phyloP scores from a whole-genome alignment of 2,797 vertebrate species.

The Bradypodion ventrale region DNA sequence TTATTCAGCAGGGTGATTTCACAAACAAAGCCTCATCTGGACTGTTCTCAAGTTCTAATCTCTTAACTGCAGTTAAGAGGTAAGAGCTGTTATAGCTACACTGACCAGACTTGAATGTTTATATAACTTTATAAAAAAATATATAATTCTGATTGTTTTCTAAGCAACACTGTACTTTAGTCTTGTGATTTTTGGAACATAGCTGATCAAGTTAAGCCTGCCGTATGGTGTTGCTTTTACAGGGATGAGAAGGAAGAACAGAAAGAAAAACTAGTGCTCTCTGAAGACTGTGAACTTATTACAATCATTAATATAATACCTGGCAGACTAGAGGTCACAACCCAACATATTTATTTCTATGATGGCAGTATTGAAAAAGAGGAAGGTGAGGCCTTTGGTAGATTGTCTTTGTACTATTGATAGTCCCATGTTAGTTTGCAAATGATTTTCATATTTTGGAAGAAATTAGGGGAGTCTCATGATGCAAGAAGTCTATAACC shows the following conservation, averaged over 20 bases:
- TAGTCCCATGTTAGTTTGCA: not conserved
- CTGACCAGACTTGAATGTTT: not conserved
- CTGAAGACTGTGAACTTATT: constrained; percentile 94
- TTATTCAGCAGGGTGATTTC: not conserved
- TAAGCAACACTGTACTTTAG: not conserved
- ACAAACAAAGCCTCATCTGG: not conserved
- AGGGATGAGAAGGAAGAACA: constrained; percentile 89
- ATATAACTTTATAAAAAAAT: constrained; percentile 14
- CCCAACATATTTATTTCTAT: constrained; percentile 94
- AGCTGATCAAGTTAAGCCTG: not conserved
- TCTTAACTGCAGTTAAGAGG: not conserved
- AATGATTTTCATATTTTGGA: not conserved
- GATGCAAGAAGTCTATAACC: too few relatives aligned
- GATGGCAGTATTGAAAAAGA: constrained; percentile 94
- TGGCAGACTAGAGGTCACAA: constrained; percentile 93
- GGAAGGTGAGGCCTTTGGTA: constrained; percentile 80
- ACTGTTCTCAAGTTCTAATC: too few relatives aligned
- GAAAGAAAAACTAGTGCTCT: constrained; percentile 92
- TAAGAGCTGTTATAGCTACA: not conserved
- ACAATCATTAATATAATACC: constrained; percentile 90
- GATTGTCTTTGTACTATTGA: not conserved
- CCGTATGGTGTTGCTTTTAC: constrained; percentile 43
- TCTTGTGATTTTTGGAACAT: not conserved
- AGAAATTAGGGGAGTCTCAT: too few relatives aligned
- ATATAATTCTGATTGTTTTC: constrained; percentile 34